Percentiles rank a stretch among this genome's conserved stretches.
phyloP scores from a whole-genome alignment of 2,888 invertebrate species.

The Harpalus rubripes region DNA sequence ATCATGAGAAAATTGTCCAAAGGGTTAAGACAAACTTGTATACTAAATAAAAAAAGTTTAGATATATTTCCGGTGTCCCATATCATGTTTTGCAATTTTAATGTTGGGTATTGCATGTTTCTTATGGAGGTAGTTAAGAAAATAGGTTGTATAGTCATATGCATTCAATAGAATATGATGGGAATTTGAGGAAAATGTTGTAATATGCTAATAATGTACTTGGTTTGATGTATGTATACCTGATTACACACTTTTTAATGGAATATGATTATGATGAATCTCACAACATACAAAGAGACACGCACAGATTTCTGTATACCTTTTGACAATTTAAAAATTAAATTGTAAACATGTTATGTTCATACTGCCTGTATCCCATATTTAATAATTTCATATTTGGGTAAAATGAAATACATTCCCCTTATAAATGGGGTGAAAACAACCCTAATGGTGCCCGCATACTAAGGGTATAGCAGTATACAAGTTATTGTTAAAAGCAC shows the following conservation, averaged over 20 bases:
- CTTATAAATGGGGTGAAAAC: not conserved
- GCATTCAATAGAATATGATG: constrained; percentile 6
- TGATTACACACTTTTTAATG: not conserved
- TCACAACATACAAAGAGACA: not conserved
- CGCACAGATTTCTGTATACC: no score
- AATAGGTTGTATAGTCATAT: not conserved
- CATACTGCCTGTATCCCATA: not conserved
- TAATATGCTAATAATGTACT: constrained; percentile 1
- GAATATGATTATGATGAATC: not conserved
- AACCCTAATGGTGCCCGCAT: not conserved
- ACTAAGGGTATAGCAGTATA: not conserved
- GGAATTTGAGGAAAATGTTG: not conserved
- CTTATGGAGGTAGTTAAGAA: not conserved
- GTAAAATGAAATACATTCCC: not conserved
- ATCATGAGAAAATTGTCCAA: not conserved
- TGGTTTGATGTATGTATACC: not conserved
- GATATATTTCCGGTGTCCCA: not conserved
- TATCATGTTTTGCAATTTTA: not conserved
- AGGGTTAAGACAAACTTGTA: not conserved
- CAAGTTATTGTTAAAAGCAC: not conserved
- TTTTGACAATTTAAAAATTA: no score
- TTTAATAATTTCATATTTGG: not conserved
- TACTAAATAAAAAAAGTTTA: not conserved
- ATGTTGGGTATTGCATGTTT: constrained; percentile 2
- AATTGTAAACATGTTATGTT: no score